Evolutionary conservation across 1,140 invertebrate genomes (phyloP).

Genomic region (Gryllus bimaculatus): DNA sequence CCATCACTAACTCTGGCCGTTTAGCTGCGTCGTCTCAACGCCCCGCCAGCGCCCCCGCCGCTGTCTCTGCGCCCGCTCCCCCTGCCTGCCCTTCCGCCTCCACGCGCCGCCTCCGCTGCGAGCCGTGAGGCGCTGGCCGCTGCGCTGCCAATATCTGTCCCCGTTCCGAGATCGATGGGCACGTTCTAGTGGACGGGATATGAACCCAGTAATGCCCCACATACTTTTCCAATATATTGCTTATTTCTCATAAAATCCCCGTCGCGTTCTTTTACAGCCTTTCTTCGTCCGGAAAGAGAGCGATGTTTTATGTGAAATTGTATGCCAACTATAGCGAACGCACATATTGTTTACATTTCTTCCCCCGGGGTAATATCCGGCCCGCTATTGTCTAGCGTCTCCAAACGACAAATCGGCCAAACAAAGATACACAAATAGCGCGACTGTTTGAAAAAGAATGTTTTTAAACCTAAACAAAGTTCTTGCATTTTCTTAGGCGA

Average conservation of each 20-base stretch:
- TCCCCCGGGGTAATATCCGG: background rate
- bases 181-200: background rate
- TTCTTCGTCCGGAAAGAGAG: background rate
- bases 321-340: background rate
- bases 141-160: background rate
- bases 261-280: background rate
- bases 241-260: conserved; percentile 5
- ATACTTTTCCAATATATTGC: conserved; percentile 5
- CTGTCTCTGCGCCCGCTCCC: too few species aligned
- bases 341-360: conserved; percentile 2
- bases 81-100: background rate
- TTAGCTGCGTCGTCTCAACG: too few species aligned
- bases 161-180: background rate
- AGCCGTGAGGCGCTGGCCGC: too few species aligned
- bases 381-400: background rate
- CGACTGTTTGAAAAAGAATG: background rate
- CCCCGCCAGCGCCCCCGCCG: too few species aligned
- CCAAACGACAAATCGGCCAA: background rate
- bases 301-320: conserved; percentile 1
- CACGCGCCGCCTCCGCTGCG: too few species aligned
- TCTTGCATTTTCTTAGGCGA: background rate
- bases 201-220: conserved; percentile 2
- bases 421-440: background rate
- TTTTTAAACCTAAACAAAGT: background rate
- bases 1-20: too few species aligned